phyloP scores from a whole-genome alignment of 2,797 vertebrate genomes.

The Tinamus major region DNA sequence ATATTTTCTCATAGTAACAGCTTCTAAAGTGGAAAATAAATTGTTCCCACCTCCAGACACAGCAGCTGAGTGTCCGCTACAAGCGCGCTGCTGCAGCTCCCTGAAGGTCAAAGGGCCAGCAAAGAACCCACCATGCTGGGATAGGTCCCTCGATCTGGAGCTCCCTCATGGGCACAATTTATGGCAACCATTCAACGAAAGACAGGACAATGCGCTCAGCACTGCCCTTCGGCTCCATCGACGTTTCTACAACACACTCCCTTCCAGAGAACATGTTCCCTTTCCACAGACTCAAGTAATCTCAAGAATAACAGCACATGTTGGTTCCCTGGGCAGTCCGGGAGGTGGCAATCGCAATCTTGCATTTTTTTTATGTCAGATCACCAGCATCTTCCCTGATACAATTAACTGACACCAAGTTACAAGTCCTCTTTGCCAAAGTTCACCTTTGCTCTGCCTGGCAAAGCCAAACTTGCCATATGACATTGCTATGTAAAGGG shows the following conservation, averaged over 20 bases:
- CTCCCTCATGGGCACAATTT: fast-evolving
- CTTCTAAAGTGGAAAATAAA: background rate
- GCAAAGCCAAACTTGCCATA: background rate
- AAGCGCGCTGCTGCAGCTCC: background rate
- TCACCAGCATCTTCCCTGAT: background rate
- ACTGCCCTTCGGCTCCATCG: background rate
- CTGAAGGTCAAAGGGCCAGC: background rate
- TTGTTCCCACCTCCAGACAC: background rate
- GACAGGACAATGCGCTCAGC: fast-evolving
- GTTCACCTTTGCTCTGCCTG: background rate
- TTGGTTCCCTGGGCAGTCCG: background rate
- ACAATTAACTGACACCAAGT: background rate
- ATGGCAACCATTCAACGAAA: background rate
- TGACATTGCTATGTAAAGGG: background rate
- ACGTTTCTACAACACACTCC: fast-evolving
- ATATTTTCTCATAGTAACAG: background rate
- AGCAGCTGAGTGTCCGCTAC: background rate
- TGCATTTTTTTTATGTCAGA: background rate
- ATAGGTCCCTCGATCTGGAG: fast-evolving
- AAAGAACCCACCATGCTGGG: background rate
- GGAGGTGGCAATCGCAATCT: fast-evolving
- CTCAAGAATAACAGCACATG: background rate
- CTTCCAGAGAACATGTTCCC: background rate
- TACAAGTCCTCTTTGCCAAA: background rate
- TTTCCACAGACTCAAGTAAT: background rate